Conservation (phyloP, 2,113 vertebrate genomes). For the Turdus rufiventris region DNA sequence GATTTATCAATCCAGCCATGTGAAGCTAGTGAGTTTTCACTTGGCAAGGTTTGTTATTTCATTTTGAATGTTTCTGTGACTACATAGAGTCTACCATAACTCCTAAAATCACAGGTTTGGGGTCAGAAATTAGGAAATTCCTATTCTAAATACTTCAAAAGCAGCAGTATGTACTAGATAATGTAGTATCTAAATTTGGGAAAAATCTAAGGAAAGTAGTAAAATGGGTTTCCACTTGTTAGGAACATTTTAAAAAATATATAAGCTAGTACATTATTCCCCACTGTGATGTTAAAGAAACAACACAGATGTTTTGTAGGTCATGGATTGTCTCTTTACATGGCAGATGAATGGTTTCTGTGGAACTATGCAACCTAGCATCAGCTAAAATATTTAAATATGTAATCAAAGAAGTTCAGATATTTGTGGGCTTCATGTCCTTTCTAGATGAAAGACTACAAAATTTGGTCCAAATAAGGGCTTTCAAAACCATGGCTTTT, state of each 20-base stretch:
- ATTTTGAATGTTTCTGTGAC: background rate
- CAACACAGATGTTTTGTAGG: background rate
- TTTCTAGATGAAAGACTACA: background rate
- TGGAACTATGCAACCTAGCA: background rate
- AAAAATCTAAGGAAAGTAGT: background rate
- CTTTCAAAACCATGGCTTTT: background rate
- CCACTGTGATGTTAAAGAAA: background rate
- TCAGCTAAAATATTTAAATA: background rate
- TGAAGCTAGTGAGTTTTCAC: conserved; percentile 12
- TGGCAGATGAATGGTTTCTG: background rate
- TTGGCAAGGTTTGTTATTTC: background rate
- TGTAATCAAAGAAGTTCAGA: background rate
- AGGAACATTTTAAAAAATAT: background rate
- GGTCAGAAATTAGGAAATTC: background rate
- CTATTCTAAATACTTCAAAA: background rate
- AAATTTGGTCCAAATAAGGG: background rate
- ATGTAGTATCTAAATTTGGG: background rate
- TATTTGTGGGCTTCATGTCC: background rate
- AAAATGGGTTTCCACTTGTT: background rate
- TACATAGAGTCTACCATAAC: background rate
- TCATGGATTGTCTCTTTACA: background rate
- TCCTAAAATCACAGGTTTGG: background rate
- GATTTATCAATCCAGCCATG: background rate
- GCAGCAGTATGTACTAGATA: background rate
- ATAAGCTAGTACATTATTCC: background rate